Evolutionary conservation across 2,113 vertebrate species (phyloP), one percentile per base, ranked within the genome.

Genomic region (Phyllostomus hastatus): DNA sequence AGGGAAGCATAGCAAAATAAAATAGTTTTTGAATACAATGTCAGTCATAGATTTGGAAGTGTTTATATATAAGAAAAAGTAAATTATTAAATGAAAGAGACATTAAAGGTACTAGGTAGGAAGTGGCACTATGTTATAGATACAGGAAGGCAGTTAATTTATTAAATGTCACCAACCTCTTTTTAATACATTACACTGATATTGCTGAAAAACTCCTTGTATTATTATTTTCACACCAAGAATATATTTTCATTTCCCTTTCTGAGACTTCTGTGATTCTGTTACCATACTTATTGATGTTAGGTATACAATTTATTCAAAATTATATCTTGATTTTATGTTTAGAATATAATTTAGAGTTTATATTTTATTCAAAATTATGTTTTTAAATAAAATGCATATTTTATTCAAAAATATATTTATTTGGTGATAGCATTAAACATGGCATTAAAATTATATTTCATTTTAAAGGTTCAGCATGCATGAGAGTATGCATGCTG

Each of bases 341-440:
- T 79, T 73, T 75, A 64, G 52, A 64, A 52, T 79, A 54, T 35
- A 52, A 52, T n/a, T n/a, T 78, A 43, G 43, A 43, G 6, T 43
- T 43, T 43, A 79, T 52, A n/a, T 61, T 90, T 86, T 54, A 90
- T 85, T 96, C 54, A 90, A 84, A 91, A 85, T 95, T 57, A 41
- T 41, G 38, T 41, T 41, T 41, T 41, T 41, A 4, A 41, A 41
- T 41, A 41, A 41, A 41, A 41, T 41, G 38, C 38, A 41, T 52
- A 86, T 89, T 86, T 91, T 59, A 89, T 80, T 96, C n/a, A 89
- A 87, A 93, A 84, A 90, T 61, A 2, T 94, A 75, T 88, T 69
- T 35, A 88, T 88, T 94, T 19, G 95, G 64, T 61, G 48, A 61
- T 66, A 66, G 41, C 43, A 24, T 80, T 15, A 41, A 43, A 81